phyloP scores from a whole-genome alignment of 2,888 invertebrate species.

The Dryobota labecula region DNA sequence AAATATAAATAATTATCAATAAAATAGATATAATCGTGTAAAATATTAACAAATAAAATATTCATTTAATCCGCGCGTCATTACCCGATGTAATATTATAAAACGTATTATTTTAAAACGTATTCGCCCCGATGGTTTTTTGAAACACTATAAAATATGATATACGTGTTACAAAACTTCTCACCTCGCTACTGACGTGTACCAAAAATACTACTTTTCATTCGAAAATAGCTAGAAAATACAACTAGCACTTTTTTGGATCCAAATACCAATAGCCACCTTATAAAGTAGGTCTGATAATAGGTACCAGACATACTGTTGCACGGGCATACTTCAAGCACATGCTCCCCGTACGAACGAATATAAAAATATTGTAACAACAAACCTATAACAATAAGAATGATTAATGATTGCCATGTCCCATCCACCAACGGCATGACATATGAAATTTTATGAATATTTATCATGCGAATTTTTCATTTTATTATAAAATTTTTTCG shows the following conservation, averaged over 20 bases:
- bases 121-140: no score
- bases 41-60: no score
- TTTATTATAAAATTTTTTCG: conserved; percentile 56
- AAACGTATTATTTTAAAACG: no score
- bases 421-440: conserved; percentile 69
- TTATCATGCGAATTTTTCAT: conserved; percentile 68
- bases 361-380: conserved; percentile 64
- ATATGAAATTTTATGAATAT: conserved; percentile 75
- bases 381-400: conserved; percentile 72
- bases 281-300: not conserved
- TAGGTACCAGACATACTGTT: not conserved
- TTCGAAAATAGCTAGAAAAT: not conserved
- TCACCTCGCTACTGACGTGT: no score
- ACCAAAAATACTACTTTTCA: not conserved
- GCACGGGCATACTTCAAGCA: conserved; percentile 15
- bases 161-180: no score
- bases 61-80: no score
- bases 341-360: conserved; percentile 35
- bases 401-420: conserved; percentile 74
- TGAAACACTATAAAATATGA: no score
- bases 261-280: not conserved
- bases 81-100: no score
- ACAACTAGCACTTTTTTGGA: not conserved
- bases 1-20: no score
- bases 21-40: no score